Percentiles rank a stretch among this genome's conserved stretches.
Conservation (phyloP, 1,140 invertebrate species). For the Drosophila punjabiensis region DNA sequence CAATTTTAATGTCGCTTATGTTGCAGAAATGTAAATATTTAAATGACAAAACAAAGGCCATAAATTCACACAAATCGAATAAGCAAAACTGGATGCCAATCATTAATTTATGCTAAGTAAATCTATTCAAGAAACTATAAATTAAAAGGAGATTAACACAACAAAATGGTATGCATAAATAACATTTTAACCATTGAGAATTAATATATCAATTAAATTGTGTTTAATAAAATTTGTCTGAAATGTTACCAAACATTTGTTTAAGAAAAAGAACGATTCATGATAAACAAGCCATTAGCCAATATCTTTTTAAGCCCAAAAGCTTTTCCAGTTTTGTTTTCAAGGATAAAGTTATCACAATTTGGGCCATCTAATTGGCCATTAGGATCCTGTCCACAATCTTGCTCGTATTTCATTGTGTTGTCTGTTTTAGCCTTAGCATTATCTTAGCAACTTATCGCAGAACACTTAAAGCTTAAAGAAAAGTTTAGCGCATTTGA, state of each 20-base stretch:
- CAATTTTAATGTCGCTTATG: background rate
- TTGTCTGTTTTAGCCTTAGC: slow-evolving; percentile 4
- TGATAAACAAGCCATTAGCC: slow-evolving; percentile 8
- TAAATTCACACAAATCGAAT: background rate
- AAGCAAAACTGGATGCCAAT: background rate
- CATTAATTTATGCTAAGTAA: slow-evolving; percentile 2
- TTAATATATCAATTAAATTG: background rate
- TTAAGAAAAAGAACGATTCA: background rate
- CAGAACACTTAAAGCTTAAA: slow-evolving; percentile 10
- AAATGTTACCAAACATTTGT: background rate
- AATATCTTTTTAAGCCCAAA: slow-evolving; percentile 10
- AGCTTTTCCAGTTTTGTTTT: slow-evolving; percentile 9
- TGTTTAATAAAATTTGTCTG: background rate
- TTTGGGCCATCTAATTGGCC: slow-evolving; percentile 19
- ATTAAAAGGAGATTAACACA: background rate
- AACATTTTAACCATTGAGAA: background rate
- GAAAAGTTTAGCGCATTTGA: slow-evolving; percentile 4
- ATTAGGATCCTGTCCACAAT: slow-evolving; percentile 17
- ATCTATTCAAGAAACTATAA: slow-evolving; percentile 3
- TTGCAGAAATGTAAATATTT: background rate
- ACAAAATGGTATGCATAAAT: background rate
- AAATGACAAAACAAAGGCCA: background rate
- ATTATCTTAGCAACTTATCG: slow-evolving; percentile 16
- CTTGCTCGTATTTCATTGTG: slow-evolving; percentile 11
- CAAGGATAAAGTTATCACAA: slow-evolving; percentile 25